These are phyloP conservation scores for Noctilio leporinus DNA, from an alignment of 2,113 vertebrate species.

Conservation along the genomic window DNA sequence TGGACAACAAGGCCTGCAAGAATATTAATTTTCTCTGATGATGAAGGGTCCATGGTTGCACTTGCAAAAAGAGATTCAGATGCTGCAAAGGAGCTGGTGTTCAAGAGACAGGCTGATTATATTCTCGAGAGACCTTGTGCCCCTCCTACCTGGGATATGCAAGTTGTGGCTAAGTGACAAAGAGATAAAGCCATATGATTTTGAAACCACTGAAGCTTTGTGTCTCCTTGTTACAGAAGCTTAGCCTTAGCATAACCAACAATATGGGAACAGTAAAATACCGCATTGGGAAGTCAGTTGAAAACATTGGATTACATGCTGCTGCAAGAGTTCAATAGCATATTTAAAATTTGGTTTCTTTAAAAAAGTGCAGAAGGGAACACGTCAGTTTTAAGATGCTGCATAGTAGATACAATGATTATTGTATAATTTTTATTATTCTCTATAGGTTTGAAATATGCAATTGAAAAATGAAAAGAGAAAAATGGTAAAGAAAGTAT, in stretches of 20 bases:
- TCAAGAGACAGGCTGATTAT: neutral
- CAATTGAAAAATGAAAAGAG: neutral
- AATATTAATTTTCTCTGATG: neutral
- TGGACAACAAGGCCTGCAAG: neutral
- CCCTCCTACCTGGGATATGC: neutral
- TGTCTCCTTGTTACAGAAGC: neutral
- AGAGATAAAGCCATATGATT: neutral
- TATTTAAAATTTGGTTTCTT: neutral
- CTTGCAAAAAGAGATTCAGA: neutral
- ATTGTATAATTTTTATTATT: neutral
- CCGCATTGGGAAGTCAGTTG: neutral
- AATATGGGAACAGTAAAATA: neutral
- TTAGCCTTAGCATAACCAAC: neutral
- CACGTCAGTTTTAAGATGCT: neutral
- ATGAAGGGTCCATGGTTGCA: neutral
- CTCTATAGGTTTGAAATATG: neutral
- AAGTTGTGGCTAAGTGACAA: neutral
- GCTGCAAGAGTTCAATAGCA: neutral
- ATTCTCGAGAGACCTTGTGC: neutral
- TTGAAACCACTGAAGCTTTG: neutral
- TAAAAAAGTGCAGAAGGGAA: neutral
- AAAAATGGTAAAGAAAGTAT: neutral
- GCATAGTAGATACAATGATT: neutral
- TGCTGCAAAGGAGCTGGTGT: neutral
- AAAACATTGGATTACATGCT: neutral